Percentiles rank a stretch among this genome's conserved stretches.
Conservation (phyloP, 2,888 invertebrate species). For the Cosmia pyralina region DNA sequence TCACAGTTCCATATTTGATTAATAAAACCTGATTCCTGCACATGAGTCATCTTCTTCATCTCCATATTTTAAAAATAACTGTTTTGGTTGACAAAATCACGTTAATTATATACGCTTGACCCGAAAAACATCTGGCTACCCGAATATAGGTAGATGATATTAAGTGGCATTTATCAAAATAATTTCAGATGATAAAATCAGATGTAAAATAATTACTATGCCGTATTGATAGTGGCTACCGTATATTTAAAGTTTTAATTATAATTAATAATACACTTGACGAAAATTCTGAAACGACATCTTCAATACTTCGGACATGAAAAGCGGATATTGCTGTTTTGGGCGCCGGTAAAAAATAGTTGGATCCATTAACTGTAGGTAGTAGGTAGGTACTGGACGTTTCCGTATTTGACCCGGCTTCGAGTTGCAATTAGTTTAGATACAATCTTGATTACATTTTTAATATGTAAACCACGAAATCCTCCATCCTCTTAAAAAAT, state of each 20-base stretch:
- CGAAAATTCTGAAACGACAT: conserved; percentile 23
- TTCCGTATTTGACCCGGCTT: conserved; percentile 59
- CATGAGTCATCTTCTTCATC: conserved; percentile 27
- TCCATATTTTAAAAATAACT: conserved; percentile 25
- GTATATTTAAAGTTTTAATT: conserved; percentile 57
- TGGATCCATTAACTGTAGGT: conserved; percentile 28
- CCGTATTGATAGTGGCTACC: conserved; percentile 50
- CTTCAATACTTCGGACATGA: conserved; percentile 16
- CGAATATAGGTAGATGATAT: conserved; percentile 53
- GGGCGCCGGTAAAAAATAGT: conserved; percentile 27
- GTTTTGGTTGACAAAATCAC: conserved; percentile 44
- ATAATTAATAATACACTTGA: conserved; percentile 58
- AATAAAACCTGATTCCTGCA: conserved; percentile 41
- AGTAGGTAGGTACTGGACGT: conserved; percentile 47
- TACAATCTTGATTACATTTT: conserved; percentile 67
- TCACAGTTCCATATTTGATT: conserved; percentile 42
- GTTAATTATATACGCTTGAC: conserved; percentile 41
- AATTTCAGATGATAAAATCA: conserved; percentile 60
- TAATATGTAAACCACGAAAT: conserved; percentile 14
- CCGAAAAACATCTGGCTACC: conserved; percentile 38
- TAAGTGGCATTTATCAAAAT: conserved; percentile 53
- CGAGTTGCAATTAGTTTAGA: conserved; percentile 68
- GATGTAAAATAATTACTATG: conserved; percentile 50
- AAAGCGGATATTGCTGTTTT: conserved; percentile 39
- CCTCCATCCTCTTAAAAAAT: conserved; percentile 6